Evolutionary conservation across 1,140 invertebrate genomes (phyloP).

Genomic region (Trichomalopsis sarcophagae): DNA sequence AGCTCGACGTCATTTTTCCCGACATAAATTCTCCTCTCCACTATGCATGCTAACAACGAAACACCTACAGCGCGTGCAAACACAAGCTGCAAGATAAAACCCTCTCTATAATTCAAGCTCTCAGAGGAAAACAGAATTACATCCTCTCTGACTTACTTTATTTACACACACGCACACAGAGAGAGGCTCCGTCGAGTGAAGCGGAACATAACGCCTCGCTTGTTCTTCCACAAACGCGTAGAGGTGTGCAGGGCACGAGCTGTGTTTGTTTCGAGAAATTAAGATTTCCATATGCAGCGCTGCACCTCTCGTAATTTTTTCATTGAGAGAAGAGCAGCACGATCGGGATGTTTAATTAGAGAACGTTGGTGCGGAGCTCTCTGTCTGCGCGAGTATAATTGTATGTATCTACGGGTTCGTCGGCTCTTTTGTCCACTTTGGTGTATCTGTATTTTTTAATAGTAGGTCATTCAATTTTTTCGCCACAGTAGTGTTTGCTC

Average conservation of each 20-base stretch:
- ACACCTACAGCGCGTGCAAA: background rate
- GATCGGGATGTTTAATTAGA: background rate
- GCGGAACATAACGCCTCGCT: conserved; percentile 9
- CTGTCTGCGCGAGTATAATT: background rate
- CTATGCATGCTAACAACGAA: conserved; percentile 20
- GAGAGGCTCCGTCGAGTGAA: background rate
- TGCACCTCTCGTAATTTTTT: background rate
- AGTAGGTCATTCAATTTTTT: no score
- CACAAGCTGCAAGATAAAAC: conserved; percentile 33
- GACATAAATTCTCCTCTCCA: background rate
- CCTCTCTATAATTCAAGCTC: conserved; percentile 40
- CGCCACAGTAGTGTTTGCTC: no score
- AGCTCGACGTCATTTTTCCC: conserved; percentile 14
- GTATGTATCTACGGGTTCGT: background rate
- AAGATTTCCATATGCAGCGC: conserved; percentile 1
- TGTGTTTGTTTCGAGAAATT: conserved; percentile 1
- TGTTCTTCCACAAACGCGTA: background rate
- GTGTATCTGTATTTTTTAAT: no score
- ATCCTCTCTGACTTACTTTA: conserved; percentile 35
- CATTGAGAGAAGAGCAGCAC: background rate
- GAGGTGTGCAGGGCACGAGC: background rate
- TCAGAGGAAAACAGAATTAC: conserved; percentile 33
- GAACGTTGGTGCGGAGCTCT: background rate
- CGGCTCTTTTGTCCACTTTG: background rate
- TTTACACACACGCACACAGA: background rate